Base-by-base conservation (phyloP, 2,797 vertebrate species). In the Cetoscarus ocellatus region DNA sequence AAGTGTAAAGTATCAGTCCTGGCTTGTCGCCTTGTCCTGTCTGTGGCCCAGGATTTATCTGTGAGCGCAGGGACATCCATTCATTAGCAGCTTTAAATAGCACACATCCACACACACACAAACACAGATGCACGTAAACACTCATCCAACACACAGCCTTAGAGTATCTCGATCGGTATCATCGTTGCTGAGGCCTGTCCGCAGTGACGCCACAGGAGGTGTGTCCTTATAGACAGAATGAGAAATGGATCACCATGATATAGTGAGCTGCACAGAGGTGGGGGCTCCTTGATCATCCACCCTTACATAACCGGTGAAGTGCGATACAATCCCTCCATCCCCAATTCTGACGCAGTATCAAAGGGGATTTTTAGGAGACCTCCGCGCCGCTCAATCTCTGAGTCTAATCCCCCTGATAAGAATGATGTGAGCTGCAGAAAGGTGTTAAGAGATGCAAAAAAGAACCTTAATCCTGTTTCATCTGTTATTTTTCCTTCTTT, bases 1-100 rank as follows among this genome's bases (percentile, higher is more conserved):
- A n/a, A 27, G 56, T 50, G 38, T 49, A 45, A 44, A 49, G 39
- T 61, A 61, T 67, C 55, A 56, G 57, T 63, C 61, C 62, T 71
- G 44, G 45, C 61, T 59, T 49, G 50, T 56, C 13, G 10, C 60
- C 55, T 53, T 34, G 40, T 38, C 67, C 63, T 72, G 19, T 69
- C 64, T 67, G 72, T 60, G 64, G 19, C 38, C 39, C 56, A 69
- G 66, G 56, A 73, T 84, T 76, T 58, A 49, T 70, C 40, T 67
- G 44, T 69, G 49, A 51, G 44, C 43, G 48, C 58, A 40, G 13
- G 5, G 48, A 53, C 65, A 55, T 61, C 49, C 62, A 67, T 70
- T 82, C 75, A 75, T 76, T 59, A 48, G n/a, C 36, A 45, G 51
- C 64, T 83, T 81, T 83, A 80, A 79, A 80, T 80, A 81, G 77